Conservation (phyloP, 2,888 invertebrate genomes). For the Nomada goodeniana region DNA sequence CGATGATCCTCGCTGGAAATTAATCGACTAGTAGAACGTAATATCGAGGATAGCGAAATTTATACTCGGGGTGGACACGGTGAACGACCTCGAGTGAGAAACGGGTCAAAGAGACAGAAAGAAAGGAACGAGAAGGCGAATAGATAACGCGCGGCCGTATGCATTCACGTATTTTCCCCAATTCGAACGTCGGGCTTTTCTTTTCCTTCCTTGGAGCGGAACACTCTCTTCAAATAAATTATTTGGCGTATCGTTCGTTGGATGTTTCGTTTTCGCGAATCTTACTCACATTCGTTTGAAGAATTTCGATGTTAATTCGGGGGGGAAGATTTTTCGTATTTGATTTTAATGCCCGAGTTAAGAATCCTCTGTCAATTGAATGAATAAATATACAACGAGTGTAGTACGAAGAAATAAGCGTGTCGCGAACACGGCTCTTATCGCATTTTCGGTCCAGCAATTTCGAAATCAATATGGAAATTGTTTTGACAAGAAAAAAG, state of each 20-base stretch:
- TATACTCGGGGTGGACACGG: conserved; percentile 1
- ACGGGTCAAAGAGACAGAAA: neutral
- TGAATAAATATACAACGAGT: too few species aligned
- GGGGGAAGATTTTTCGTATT: too few species aligned
- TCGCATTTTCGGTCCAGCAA: too few species aligned
- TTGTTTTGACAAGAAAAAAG: too few species aligned
- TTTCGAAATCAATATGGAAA: too few species aligned
- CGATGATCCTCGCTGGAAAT: conserved; percentile 14
- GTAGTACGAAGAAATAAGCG: too few species aligned
- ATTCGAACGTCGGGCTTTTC: neutral
- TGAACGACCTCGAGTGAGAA: conserved; percentile 14
- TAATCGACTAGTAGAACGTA: conserved; percentile 3
- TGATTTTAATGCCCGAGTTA: too few species aligned
- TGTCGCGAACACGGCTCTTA: too few species aligned
- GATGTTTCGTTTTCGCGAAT: too few species aligned
- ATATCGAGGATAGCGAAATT: neutral
- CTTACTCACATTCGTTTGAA: neutral
- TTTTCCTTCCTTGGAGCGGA: neutral
- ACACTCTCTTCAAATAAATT: neutral
- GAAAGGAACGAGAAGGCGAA: conserved; percentile 2
- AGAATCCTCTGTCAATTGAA: too few species aligned
- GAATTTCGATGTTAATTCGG: neutral
- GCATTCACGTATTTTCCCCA: conserved; percentile 41
- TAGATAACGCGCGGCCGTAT: conserved; percentile 18
- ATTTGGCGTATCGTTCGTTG: neutral